A percentile compares a stretch with the other conserved stretches of the same genome.
Evolutionary conservation across 35 echinoderm and acorn worm species (phyloP).

Genomic region (Anneissia japonica): DNA sequence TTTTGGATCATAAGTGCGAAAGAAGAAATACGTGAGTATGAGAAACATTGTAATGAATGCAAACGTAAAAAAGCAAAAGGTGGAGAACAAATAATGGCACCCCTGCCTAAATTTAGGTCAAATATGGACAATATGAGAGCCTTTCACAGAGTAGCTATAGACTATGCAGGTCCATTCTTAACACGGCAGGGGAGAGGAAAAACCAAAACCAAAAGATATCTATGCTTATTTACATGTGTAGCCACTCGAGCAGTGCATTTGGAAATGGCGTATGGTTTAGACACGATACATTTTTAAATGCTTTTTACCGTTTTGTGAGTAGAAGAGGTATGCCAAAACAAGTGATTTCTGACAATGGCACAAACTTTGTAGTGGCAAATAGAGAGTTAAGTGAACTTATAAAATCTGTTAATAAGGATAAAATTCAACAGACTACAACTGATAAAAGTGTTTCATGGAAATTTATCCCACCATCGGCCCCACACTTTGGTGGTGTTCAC

Average conservation of each 20-base stretch:
- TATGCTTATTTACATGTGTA: slow-evolving; percentile 28
- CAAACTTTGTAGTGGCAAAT: slow-evolving; percentile 28
- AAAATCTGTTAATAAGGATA: not conserved
- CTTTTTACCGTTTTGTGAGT: slow-evolving; percentile 26
- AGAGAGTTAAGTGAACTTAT: slow-evolving; percentile 3
- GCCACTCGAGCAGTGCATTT: slow-evolving; percentile 37
- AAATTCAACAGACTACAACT: not conserved
- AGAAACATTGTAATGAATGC: slow-evolving; percentile 12
- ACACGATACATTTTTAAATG: slow-evolving; percentile 41
- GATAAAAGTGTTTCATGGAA: not conserved
- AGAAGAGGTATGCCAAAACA: slow-evolving; percentile 21
- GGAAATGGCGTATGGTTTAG: slow-evolving; percentile 34
- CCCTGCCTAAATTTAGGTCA: slow-evolving; percentile 7
- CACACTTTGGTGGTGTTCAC: slow-evolving; percentile 5
- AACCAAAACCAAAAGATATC: slow-evolving; percentile 14
- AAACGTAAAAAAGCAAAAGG: slow-evolving; percentile 17
- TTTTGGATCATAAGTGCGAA: slow-evolving; percentile 1
- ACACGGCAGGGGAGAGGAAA: slow-evolving; percentile 33
- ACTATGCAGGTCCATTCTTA: slow-evolving; percentile 34
- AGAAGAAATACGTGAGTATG: slow-evolving; percentile 33
- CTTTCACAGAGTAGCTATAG: slow-evolving; percentile 22
- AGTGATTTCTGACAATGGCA: slow-evolving; percentile 32
- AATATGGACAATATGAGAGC: not conserved
- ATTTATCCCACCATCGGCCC: slow-evolving; percentile 10
- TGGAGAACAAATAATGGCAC: slow-evolving; percentile 29